Conservation (phyloP, 2,888 invertebrate genomes). For the Ophioninae sp. region DNA sequence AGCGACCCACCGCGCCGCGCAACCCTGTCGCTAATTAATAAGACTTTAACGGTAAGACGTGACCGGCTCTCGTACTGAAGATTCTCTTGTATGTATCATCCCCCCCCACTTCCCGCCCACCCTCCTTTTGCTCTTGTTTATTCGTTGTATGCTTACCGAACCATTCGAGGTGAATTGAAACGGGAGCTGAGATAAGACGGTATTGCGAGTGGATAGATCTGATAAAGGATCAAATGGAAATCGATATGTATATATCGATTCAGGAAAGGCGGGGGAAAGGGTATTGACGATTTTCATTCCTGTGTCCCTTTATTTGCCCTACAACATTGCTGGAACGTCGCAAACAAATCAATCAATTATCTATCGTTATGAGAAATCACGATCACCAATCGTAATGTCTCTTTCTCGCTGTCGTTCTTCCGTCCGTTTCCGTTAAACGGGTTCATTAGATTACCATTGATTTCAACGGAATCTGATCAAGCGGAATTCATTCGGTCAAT, state of each 20-base stretch:
- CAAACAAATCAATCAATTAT: too few relatives aligned
- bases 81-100: conserved; percentile 55
- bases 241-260: neutral
- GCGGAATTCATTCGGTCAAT: neutral
- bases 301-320: too few relatives aligned
- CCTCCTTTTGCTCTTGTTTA: neutral
- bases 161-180: neutral
- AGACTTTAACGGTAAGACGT: conserved; percentile 69
- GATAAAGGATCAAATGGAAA: neutral
- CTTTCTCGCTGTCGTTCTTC: too few relatives aligned
- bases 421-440: neutral
- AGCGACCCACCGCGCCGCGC: conserved; percentile 65
- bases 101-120: neutral
- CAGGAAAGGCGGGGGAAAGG: too few relatives aligned
- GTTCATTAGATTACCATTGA: too few relatives aligned
- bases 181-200: conserved; percentile 1
- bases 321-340: too few relatives aligned
- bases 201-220: conserved; percentile 15
- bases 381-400: too few relatives aligned
- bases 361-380: too few relatives aligned
- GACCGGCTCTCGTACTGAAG: conserved; percentile 51
- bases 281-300: too few relatives aligned
- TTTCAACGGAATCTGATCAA: too few relatives aligned
- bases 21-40: conserved; percentile 69
- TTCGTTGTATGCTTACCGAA: neutral